These are phyloP conservation scores for Mobula hypostoma DNA, from an alignment of 2,113 vertebrate genomes.

Conservation along the genomic window DNA sequence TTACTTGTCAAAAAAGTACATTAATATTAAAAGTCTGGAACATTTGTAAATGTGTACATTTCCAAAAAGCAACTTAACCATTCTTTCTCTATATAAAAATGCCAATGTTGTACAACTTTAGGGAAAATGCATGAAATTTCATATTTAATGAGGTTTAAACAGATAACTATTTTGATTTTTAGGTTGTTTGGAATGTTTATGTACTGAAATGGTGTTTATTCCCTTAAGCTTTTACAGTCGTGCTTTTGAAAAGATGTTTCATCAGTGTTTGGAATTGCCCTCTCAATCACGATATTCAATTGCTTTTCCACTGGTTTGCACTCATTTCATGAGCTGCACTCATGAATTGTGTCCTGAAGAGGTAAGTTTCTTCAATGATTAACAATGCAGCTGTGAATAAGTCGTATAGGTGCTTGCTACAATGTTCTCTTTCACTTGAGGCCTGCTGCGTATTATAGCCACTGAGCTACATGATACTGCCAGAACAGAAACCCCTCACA, in stretches of 20 bases:
- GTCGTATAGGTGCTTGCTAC: neutral
- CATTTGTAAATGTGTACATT: too few relatives aligned
- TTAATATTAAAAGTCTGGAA: neutral
- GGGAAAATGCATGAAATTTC: neutral
- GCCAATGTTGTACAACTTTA: neutral
- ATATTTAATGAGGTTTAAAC: neutral
- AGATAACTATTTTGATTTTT: neutral
- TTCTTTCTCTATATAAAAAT: neutral
- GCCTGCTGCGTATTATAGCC: neutral
- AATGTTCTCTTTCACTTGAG: neutral
- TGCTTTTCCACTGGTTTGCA: conserved; percentile 94
- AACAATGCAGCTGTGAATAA: neutral
- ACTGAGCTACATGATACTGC: neutral
- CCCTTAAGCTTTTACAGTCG: conserved; percentile 88
- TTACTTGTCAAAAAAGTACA: too few relatives aligned
- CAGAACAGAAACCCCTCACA: neutral
- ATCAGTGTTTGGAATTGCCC: conserved; percentile 95
- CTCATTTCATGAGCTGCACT: conserved; percentile 97
- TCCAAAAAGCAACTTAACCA: too few relatives aligned
- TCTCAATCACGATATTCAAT: conserved; percentile 95
- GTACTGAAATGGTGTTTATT: conserved; percentile 13
- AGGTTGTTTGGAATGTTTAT: neutral
- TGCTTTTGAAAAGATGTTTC: conserved; percentile 98
- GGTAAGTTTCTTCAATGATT: conserved; percentile 59
- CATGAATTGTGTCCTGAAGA: conserved; percentile 96